Percentiles rank a stretch among this genome's conserved stretches.
Evolutionary conservation across 2,888 invertebrate species (phyloP).

Genomic region (Ophion slaviceki): DNA sequence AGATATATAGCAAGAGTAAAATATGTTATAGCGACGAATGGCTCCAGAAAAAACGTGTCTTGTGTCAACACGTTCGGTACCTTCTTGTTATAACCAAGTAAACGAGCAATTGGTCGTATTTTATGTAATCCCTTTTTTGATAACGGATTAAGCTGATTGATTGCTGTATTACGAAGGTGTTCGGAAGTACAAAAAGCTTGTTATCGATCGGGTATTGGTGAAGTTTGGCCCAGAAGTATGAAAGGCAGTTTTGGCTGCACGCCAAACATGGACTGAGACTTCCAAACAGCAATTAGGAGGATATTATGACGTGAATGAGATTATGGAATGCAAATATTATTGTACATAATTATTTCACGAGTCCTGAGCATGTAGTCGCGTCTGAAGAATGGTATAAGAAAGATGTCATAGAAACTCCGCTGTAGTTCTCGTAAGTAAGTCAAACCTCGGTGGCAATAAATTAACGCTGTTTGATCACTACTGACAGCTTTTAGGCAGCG

Average conservation of each 20-base stretch:
- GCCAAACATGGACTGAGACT: too few species aligned
- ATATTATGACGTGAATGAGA: neutral
- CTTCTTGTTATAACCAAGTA: neutral
- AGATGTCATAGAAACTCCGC: neutral
- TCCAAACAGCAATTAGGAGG: neutral
- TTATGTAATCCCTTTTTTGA: neutral
- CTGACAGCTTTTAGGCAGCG: neutral
- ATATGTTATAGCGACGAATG: neutral
- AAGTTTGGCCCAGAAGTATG: too few species aligned
- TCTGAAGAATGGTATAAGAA: neutral
- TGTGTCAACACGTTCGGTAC: neutral
- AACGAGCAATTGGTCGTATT: neutral
- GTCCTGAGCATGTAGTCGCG: neutral
- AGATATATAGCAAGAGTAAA: neutral
- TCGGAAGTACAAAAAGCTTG: neutral
- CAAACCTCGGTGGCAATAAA: slow-evolving; percentile 2
- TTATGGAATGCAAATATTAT: neutral
- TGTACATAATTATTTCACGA: neutral
- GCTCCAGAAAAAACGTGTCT: neutral
- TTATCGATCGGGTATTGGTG: too few species aligned
- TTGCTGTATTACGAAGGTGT: neutral
- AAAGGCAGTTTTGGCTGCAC: too few species aligned
- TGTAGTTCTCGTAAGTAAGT: neutral
- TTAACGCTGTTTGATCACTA: neutral
- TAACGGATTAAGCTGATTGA: neutral